phyloP scores from a whole-genome alignment of 2,888 invertebrate species.

The Colletes collaris region DNA sequence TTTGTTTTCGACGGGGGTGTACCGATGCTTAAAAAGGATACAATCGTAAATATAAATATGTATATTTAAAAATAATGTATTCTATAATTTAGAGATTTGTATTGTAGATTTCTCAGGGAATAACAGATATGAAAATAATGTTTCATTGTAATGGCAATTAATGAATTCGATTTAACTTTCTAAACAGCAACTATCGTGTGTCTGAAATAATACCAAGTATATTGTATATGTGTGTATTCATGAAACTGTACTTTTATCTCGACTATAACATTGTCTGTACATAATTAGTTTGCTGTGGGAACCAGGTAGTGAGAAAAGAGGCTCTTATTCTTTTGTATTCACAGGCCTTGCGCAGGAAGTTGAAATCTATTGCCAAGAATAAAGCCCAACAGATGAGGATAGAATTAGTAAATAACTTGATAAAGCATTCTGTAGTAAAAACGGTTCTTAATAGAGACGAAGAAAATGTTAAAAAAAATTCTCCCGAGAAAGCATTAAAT shows the following conservation, averaged over 20 bases:
- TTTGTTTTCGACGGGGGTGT: conserved; percentile 99
- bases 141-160: neutral
- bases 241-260: conserved; percentile 72
- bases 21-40: conserved; percentile 95
- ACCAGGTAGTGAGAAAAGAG: conserved; percentile 78
- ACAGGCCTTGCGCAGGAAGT: conserved; percentile 90
- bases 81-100: neutral
- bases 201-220: conserved; percentile 31
- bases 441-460: conserved; percentile 84
- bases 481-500: conserved; percentile 51
- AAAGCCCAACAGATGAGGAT: conserved; percentile 87
- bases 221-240: conserved; percentile 50
- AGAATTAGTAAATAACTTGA: conserved; percentile 90
- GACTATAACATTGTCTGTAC: conserved; percentile 76
- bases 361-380: conserved; percentile 85
- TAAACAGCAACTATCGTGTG: conserved; percentile 6
- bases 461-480: conserved; percentile 73
- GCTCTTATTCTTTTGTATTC: conserved; percentile 74
- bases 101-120: conserved; percentile 6
- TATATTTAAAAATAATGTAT: neutral
- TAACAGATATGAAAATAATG: conserved; percentile 1
- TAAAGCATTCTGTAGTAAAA: conserved; percentile 92
- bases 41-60: conserved; percentile 88
- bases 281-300: conserved; percentile 77
- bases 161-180: conserved; percentile 27